Percentiles rank a stretch among this genome's conserved stretches.
These are phyloP conservation scores for Gyps fulvus DNA, from an alignment of 2,113 vertebrate species.

Conservation along the genomic window DNA sequence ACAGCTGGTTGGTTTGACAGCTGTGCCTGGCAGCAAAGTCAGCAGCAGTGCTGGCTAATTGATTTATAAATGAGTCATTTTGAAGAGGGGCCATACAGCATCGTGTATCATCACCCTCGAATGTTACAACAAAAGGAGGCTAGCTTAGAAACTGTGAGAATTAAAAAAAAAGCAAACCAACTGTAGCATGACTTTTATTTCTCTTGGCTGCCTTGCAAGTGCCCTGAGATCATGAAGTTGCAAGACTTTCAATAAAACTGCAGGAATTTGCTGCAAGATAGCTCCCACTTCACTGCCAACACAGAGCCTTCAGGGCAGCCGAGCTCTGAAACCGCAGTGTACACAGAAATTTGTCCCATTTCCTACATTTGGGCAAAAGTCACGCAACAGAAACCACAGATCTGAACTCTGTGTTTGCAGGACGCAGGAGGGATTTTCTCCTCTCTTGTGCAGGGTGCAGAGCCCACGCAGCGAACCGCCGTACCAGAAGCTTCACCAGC, in stretches of 20 bases:
- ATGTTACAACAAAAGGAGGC: neutral
- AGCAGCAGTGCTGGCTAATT: neutral
- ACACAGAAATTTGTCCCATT: neutral
- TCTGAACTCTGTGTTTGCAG: neutral
- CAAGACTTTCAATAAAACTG: neutral
- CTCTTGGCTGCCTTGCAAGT: neutral
- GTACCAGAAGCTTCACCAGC: neutral
- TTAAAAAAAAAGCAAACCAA: neutral
- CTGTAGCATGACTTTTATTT: neutral
- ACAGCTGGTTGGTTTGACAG: neutral
- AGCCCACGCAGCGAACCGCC: fast-evolving
- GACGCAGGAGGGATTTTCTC: neutral
- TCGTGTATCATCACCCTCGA: fast-evolving
- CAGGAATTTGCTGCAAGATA: neutral
- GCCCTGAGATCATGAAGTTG: neutral
- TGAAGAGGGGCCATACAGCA: neutral
- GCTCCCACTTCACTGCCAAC: neutral
- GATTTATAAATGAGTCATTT: neutral
- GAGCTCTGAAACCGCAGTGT: neutral
- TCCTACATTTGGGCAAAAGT: neutral
- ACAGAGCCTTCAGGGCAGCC: neutral
- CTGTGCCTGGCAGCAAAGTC: neutral
- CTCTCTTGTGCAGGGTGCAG: neutral
- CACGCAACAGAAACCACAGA: neutral
- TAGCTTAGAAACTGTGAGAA: neutral